phyloP scores from a whole-genome alignment of 2,888 invertebrate species.

The Ormyrus labotus region DNA sequence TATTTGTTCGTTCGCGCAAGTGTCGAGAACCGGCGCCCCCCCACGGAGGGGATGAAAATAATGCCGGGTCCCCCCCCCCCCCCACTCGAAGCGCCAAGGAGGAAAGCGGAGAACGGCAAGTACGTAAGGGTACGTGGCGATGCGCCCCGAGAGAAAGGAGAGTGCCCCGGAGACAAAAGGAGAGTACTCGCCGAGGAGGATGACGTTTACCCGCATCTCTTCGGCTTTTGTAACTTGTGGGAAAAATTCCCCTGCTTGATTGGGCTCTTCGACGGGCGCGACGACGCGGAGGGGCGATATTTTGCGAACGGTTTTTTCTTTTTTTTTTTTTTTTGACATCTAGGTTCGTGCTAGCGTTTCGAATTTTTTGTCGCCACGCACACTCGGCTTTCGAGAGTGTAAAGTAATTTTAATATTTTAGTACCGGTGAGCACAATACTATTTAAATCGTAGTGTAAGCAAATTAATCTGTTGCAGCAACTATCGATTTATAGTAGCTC shows the following conservation, averaged over 20 bases:
- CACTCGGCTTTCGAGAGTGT: background rate
- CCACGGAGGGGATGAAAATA: slow-evolving; percentile 58
- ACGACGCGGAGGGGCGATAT: no score
- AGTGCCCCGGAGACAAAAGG: slow-evolving; percentile 35
- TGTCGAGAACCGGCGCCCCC: slow-evolving; percentile 24
- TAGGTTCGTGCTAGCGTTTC: background rate
- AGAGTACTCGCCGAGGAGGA: slow-evolving; percentile 4
- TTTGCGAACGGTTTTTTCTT: background rate
- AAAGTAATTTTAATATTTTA: no score
- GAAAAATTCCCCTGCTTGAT: slow-evolving; percentile 52
- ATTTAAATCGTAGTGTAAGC: no score
- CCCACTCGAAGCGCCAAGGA: slow-evolving; percentile 41
- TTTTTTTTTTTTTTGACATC: slow-evolving; percentile 12
- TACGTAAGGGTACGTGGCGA: slow-evolving; percentile 34
- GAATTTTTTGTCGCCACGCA: background rate
- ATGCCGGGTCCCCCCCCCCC: slow-evolving; percentile 44
- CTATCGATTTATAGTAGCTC: no score
- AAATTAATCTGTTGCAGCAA: no score
- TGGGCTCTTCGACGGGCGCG: no score
- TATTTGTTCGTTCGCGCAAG: slow-evolving; percentile 67
- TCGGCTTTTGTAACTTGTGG: slow-evolving; percentile 61
- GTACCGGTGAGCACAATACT: no score
- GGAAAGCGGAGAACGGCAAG: slow-evolving; percentile 48
- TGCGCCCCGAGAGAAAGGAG: slow-evolving; percentile 9
- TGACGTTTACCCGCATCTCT: slow-evolving; percentile 60